Evolutionary conservation across 2,113 vertebrate species (phyloP).

Genomic region (Malurus cyaneus): DNA sequence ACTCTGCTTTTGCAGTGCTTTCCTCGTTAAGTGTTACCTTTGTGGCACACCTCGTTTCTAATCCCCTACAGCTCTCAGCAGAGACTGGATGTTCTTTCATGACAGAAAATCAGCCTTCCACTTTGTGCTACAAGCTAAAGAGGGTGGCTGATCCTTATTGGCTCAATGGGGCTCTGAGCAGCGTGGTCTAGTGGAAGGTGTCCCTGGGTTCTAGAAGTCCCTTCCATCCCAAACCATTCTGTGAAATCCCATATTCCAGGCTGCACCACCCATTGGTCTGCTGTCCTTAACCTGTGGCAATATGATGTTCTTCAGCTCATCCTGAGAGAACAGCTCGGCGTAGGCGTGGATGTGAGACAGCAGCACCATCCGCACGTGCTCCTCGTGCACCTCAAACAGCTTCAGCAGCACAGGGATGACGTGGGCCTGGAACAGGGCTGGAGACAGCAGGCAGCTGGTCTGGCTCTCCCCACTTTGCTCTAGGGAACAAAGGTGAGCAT

Average conservation of each 20-base stretch:
- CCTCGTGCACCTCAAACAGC: conserved; percentile 91
- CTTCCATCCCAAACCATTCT: background rate
- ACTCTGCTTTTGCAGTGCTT: background rate
- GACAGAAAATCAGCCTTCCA: background rate
- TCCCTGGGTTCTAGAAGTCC: background rate
- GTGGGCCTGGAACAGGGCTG: conserved; percentile 84
- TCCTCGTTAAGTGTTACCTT: background rate
- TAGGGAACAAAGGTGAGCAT: conserved; percentile 50
- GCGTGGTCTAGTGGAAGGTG: background rate
- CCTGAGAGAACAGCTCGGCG: conserved; percentile 84
- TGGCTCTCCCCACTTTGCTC: conserved; percentile 75
- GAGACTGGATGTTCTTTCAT: background rate
- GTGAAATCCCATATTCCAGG: background rate
- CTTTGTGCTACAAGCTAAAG: background rate
- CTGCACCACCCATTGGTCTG: accelerated
- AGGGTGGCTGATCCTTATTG: background rate
- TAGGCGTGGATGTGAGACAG: conserved; percentile 91
- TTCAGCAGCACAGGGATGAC: conserved; percentile 90
- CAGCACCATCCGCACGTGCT: conserved; percentile 89
- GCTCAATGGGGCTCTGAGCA: background rate
- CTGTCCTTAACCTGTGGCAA: conserved; percentile 87
- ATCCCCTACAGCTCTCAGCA: background rate
- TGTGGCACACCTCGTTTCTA: background rate
- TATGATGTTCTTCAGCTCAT: conserved; percentile 90
- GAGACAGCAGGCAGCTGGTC: conserved; percentile 82